phyloP scores from a whole-genome alignment of 2,113 vertebrate genomes.

The Addax nasomaculatus region DNA sequence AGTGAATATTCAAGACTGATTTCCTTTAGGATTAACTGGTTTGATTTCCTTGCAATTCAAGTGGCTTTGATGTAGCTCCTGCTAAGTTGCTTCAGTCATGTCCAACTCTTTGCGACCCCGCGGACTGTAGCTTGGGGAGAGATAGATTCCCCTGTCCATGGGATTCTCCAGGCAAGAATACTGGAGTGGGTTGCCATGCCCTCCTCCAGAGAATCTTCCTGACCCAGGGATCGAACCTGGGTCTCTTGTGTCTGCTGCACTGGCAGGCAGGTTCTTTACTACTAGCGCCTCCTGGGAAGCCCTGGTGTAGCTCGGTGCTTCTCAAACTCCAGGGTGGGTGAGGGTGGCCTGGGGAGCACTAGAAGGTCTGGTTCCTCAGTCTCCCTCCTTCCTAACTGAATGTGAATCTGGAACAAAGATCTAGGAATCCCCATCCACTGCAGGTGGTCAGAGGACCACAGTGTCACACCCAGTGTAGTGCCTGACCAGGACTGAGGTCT shows the following conservation, averaged over 20 bases:
- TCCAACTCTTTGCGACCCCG: background rate
- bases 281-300: background rate
- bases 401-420: background rate
- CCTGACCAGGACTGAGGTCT: background rate
- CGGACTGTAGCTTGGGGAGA: background rate
- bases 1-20: background rate
- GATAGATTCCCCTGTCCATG: background rate
- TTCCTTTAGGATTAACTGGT: background rate
- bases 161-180: background rate
- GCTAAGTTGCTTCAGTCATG: background rate
- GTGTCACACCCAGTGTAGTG: background rate
- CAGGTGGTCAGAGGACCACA: background rate
- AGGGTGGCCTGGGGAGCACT: accelerated
- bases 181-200: background rate
- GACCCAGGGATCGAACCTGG: background rate
- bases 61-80: background rate
- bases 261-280: background rate
- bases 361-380: background rate
- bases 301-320: background rate
- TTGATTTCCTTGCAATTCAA: background rate
- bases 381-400: background rate
- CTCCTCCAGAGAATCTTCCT: background rate
- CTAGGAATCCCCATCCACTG: background rate
- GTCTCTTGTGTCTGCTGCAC: background rate
- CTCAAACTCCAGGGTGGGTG: background rate